phyloP scores from a whole-genome alignment of 30 jellyfish, hydroid and myxozoan species.

The Turritopsis rubra region DNA sequence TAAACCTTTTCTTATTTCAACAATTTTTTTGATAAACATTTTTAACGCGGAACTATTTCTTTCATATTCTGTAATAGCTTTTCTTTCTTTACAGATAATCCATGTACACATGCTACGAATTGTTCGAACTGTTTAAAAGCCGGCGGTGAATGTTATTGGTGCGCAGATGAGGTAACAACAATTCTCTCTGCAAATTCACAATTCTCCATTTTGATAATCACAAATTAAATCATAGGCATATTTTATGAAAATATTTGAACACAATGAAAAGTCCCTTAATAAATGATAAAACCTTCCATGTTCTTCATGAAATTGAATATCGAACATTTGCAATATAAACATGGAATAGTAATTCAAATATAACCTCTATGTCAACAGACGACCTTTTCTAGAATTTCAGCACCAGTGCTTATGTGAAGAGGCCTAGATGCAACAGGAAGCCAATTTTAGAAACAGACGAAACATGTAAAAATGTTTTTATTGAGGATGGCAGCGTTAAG shows the following conservation, averaged over 20 bases:
- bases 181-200: not conserved
- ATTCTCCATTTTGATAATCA: too few relatives aligned
- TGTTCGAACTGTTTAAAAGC: slow-evolving; percentile 31
- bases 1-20: too few relatives aligned
- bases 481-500: slow-evolving; percentile 7
- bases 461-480: slow-evolving; percentile 20
- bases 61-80: not conserved
- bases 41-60: too few relatives aligned
- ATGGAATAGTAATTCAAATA: too few relatives aligned
- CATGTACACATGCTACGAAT: slow-evolving; percentile 13
- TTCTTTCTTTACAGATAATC: slow-evolving; percentile 16
- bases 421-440: slow-evolving; percentile 40
- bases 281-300: too few relatives aligned
- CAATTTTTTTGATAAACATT: too few relatives aligned
- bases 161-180: slow-evolving; percentile 23
- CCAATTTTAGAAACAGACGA: slow-evolving; percentile 19
- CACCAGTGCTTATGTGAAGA: not conserved
- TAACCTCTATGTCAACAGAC: too few relatives aligned
- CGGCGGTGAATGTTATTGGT: slow-evolving; percentile 29
- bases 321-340: too few relatives aligned
- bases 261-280: too few relatives aligned
- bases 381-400: slow-evolving; percentile 35
- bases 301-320: too few relatives aligned
- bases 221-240: too few relatives aligned
- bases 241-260: too few relatives aligned